Base-by-base conservation (phyloP, 1,140 invertebrate species). In the Drosophila lini region DNA sequence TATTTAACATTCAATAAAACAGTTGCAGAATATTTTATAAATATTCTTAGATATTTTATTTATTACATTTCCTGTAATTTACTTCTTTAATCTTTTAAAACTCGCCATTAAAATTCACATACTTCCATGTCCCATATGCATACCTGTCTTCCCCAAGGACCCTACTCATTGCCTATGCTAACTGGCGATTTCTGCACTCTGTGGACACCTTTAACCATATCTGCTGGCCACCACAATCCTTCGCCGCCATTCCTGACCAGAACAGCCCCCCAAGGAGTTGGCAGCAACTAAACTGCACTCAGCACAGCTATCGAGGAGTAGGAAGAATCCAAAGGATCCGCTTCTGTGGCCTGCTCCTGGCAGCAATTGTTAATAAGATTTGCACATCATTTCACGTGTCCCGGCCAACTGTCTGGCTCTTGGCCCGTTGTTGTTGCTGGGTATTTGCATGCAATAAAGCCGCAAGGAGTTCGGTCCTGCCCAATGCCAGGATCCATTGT, bases 341-440 rank as follows among this genome's bases (percentile, higher is more conserved):
- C 31, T 65, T 55, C 73, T 69, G 50, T 67, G 55, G 74, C 57
- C 75, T 86, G 82, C 64, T 79, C 47, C 58, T 86, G 82, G 82
- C 83, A 86, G 71, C 83, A 86, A 86, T 85, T 88, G 82, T 86
- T 88, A 86, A 86, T 86, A 85, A 85, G 82, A 85, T 85, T 85
- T 85, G 82, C 82, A 85, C 82, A 86, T 85, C 82, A 85, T 85
- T 86, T 86, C 83, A 86, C 82, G 82, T 88, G 82, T 86, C 83
- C 68, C 79, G 68, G 31, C 75, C 83, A 88, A 86, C 59, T 82
- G 75, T 63, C 81, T 81, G 63, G 32, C 58, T 48, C 45, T 52
- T 52, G 75, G 44, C 41, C 31, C 70, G 57, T 7, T n/a, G 53
- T 36, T 74, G 79, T 64, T 52, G 52, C 38, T 38, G 34, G 34